phyloP scores from a whole-genome alignment of 2,888 invertebrate genomes.

The Lacanobia oleracea region DNA sequence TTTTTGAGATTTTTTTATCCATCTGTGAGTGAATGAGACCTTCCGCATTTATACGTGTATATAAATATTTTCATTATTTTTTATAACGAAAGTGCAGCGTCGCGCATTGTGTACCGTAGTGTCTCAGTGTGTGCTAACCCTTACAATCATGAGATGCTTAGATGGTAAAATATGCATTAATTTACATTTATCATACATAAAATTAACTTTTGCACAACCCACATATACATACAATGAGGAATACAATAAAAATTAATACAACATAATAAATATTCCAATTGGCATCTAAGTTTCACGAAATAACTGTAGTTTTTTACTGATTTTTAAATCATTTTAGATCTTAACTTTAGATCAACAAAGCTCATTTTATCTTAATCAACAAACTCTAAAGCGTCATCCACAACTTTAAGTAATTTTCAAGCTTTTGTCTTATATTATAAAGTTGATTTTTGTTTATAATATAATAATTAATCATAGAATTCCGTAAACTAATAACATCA shows the following conservation, averaged over 20 bases:
- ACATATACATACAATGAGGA: conserved; percentile 20
- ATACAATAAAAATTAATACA: conserved; percentile 42
- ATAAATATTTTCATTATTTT: too few species aligned
- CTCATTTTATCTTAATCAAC: neutral
- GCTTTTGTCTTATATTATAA: neutral
- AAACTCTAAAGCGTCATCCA: neutral
- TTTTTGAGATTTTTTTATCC: too few species aligned
- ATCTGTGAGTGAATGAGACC: too few species aligned
- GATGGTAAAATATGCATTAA: conserved; percentile 8
- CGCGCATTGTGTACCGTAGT: too few species aligned
- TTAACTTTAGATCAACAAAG: rapidly evolving
- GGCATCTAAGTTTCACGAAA: conserved; percentile 17
- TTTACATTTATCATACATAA: conserved; percentile 33
- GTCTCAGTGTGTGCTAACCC: too few species aligned
- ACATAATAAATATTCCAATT: conserved; percentile 35
- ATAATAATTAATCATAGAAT: neutral
- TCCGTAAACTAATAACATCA: neutral
- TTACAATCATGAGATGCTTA: neutral
- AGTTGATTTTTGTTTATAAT: neutral
- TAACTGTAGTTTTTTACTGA: neutral
- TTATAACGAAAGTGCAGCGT: too few species aligned
- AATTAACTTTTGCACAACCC: conserved; percentile 21
- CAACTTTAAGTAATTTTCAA: neutral
- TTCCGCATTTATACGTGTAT: too few species aligned
- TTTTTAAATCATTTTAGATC: neutral